Evolutionary conservation across 2,888 invertebrate genomes (phyloP).

Genomic region (Folsomia manolachei): DNA sequence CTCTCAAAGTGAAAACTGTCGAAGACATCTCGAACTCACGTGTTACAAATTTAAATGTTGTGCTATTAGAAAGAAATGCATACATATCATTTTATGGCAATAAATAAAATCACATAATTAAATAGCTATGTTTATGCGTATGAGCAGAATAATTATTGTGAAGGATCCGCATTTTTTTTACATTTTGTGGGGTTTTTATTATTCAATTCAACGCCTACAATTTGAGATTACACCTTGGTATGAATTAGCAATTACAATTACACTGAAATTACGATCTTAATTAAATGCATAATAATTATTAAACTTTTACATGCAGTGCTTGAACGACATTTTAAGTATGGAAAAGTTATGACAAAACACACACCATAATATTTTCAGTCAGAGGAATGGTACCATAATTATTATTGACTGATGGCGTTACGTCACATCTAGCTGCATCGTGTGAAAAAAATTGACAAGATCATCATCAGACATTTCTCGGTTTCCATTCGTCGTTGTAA

Average conservation of each 20-base stretch:
- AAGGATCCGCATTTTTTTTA: slow-evolving; percentile 2
- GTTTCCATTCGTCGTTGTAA: neutral
- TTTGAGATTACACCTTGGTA: slow-evolving; percentile 15
- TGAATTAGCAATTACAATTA: neutral
- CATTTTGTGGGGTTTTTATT: slow-evolving; percentile 19
- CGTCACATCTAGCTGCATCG: too few relatives aligned
- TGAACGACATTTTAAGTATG: neutral
- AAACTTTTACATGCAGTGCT: neutral
- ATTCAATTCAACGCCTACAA: slow-evolving; percentile 4
- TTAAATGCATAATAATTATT: neutral
- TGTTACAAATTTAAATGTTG: neutral
- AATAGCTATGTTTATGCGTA: too few relatives aligned
- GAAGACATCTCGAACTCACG: neutral
- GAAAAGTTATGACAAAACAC: too few relatives aligned
- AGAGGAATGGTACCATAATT: too few relatives aligned
- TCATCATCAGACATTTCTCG: neutral
- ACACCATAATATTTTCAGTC: neutral
- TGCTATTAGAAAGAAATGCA: neutral
- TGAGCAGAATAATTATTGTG: too few relatives aligned
- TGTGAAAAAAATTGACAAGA: neutral
- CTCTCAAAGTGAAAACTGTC: neutral
- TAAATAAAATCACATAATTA: neutral
- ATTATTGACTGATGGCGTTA: too few relatives aligned
- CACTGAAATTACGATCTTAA: neutral
- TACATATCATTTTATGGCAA: neutral